Conservation (phyloP, 2,797 vertebrate genomes). For the Chlorospingus semifuscus region DNA sequence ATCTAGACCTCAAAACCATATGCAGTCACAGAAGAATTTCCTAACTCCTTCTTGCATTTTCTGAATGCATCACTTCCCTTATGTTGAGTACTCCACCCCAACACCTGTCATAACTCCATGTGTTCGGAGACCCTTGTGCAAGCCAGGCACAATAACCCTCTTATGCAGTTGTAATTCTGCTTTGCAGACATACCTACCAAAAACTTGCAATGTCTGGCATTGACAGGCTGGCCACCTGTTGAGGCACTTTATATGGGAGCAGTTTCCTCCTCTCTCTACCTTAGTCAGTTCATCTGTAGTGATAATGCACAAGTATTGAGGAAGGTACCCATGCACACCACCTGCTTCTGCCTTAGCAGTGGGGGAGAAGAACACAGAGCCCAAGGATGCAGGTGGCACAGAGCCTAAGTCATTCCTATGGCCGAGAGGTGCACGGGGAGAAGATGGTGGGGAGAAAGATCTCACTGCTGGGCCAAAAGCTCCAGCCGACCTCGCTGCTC, state of each 20-base stretch:
- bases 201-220: neutral
- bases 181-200: neutral
- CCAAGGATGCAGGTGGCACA: neutral
- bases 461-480: slow-evolving; percentile 72
- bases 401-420: rapidly evolving
- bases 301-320: neutral
- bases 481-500: slow-evolving; percentile 78
- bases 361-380: neutral
- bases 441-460: neutral
- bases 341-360: neutral
- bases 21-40: neutral
- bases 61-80: neutral
- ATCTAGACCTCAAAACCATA: neutral
- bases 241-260: neutral
- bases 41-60: neutral
- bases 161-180: neutral
- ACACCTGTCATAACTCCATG: neutral
- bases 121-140: neutral
- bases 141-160: neutral
- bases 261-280: neutral
- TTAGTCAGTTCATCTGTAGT: neutral
- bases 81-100: neutral
- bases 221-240: rapidly evolving
- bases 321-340: neutral
- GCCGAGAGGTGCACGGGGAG: neutral